Percentiles rank a stretch among this genome's conserved stretches.
Conservation (phyloP, 2,888 invertebrate species). For the Perithous albicinctus region DNA sequence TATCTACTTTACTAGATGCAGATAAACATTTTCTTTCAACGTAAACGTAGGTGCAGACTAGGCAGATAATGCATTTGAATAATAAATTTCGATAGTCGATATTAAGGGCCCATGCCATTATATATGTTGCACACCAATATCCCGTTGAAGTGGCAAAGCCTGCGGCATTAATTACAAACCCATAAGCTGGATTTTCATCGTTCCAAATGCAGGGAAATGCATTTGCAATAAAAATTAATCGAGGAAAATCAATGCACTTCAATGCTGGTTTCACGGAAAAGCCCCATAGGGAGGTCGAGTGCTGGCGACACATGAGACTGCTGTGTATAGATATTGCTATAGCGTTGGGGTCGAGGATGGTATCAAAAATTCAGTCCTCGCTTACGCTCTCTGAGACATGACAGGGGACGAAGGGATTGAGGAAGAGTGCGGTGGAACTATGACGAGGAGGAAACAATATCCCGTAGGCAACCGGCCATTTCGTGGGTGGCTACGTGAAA, state of each 20-base stretch:
- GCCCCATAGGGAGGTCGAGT: conserved; percentile 15
- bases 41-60: neutral
- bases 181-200: neutral
- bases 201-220: conserved; percentile 9
- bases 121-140: no score
- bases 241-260: conserved; percentile 30
- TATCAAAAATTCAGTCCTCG: conserved; percentile 56
- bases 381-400: conserved; percentile 46
- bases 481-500: conserved; percentile 39
- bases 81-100: conserved; percentile 32
- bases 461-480: conserved; percentile 33
- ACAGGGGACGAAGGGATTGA: conserved; percentile 44
- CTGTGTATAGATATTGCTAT: neutral
- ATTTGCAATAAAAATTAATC: conserved; percentile 43
- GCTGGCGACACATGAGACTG: neutral
- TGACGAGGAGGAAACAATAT: conserved; percentile 52
- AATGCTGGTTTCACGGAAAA: neutral
- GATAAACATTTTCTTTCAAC: conserved; percentile 41
- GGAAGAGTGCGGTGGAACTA: neutral
- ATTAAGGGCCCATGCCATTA: conserved; percentile 25
- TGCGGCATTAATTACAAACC: conserved; percentile 10
- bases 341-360: conserved; percentile 2
- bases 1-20: conserved; percentile 24
- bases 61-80: conserved; percentile 13
- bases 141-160: conserved; percentile 1